Evolutionary conservation across 2,888 invertebrate genomes (phyloP).

Genomic region (Rhimphoctona megacephalus): DNA sequence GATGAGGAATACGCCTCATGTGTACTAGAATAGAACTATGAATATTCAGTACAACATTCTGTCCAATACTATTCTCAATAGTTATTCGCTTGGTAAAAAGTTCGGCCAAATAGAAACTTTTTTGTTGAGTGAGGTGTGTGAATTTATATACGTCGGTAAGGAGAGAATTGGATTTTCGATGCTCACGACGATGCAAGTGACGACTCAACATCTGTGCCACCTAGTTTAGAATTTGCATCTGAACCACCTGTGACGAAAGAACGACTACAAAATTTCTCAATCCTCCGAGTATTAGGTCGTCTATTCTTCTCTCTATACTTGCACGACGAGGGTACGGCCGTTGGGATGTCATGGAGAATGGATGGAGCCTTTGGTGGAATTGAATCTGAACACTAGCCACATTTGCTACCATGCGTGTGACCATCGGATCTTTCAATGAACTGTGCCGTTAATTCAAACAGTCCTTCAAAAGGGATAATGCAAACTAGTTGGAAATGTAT

Average conservation of each 20-base stretch:
- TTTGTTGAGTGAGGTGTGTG: neutral
- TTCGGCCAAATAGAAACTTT: neutral
- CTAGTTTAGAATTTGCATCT: slow-evolving; percentile 48
- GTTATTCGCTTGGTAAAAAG: neutral
- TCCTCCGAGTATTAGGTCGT: neutral
- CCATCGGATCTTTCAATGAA: slow-evolving; percentile 52
- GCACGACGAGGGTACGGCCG: slow-evolving; percentile 19
- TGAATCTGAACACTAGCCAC: slow-evolving; percentile 24
- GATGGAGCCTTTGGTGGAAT: slow-evolving; percentile 23
- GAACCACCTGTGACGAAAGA: slow-evolving; percentile 45
- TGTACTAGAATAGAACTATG: neutral
- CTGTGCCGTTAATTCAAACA: slow-evolving; percentile 46
- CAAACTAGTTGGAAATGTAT: slow-evolving; percentile 55
- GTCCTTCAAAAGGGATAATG: slow-evolving; percentile 65
- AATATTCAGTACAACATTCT: neutral
- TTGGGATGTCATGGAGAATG: slow-evolving; percentile 25
- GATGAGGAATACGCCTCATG: neutral
- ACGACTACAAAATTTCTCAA: slow-evolving; percentile 36
- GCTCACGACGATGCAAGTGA: slow-evolving; percentile 7
- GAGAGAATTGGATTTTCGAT: slow-evolving; percentile 37
- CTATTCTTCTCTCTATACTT: slow-evolving; percentile 25
- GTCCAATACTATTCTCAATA: neutral
- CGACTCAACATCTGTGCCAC: slow-evolving; percentile 21
- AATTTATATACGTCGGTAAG: slow-evolving; percentile 35
- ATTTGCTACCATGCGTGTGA: slow-evolving; percentile 39